phyloP scores from a whole-genome alignment of 92 coral and sea anemone genomes.

The Pocillopora meandrina region DNA sequence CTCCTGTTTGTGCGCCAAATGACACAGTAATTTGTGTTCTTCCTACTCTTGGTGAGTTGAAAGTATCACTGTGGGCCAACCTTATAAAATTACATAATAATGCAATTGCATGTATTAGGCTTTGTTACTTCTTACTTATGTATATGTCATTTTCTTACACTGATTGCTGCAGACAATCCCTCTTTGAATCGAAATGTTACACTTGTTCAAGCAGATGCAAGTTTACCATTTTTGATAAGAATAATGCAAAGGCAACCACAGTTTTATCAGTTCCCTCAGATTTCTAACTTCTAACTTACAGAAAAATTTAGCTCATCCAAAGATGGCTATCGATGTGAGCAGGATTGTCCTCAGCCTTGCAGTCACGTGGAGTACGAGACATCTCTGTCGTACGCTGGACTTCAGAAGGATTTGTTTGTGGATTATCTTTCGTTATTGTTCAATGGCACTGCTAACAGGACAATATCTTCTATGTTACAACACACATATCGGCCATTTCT shows the following conservation, averaged over 20 bases:
- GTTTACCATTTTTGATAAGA: too few relatives aligned
- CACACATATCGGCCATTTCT: neutral
- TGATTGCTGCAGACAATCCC: too few relatives aligned
- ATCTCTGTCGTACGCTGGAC: constrained; percentile 39
- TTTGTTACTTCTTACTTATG: too few relatives aligned
- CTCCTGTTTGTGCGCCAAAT: constrained; percentile 14
- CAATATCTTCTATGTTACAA: neutral
- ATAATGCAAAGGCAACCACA: too few relatives aligned
- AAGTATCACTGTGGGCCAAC: neutral
- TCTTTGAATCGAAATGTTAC: too few relatives aligned
- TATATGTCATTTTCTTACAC: too few relatives aligned
- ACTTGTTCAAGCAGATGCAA: too few relatives aligned
- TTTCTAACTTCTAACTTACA: neutral
- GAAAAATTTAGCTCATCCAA: constrained; percentile 1
- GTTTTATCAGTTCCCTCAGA: too few relatives aligned
- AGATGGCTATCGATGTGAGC: constrained; percentile 24
- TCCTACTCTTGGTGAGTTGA: constrained; percentile 7
- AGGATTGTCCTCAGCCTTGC: constrained; percentile 45
- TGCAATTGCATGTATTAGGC: too few relatives aligned
- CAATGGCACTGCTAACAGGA: neutral
- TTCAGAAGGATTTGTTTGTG: neutral
- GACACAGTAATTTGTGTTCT: constrained; percentile 11
- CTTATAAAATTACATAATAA: neutral
- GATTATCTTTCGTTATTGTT: constrained; percentile 15
- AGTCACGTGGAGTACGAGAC: constrained; percentile 25